Conservation (phyloP, 2,113 vertebrate species). For the Asarcornis scutulata region DNA sequence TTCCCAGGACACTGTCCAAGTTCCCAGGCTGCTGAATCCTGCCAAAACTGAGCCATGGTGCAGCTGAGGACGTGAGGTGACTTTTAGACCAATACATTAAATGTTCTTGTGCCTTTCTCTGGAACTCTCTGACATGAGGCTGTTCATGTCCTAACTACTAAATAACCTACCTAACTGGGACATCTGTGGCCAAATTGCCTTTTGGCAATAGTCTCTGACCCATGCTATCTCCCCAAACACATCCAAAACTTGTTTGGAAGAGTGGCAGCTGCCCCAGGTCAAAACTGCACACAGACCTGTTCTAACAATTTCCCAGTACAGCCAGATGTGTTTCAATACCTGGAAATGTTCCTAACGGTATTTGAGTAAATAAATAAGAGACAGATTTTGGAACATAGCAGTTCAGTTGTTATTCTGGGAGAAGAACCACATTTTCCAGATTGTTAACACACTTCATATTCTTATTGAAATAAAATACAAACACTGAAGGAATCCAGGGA, state of each 20-base stretch:
- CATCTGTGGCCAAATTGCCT: neutral
- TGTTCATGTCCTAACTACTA: neutral
- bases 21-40: neutral
- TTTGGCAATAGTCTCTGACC: neutral
- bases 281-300: neutral
- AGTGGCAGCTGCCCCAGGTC: neutral
- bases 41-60: neutral
- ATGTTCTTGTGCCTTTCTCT: neutral
- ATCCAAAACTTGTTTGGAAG: neutral
- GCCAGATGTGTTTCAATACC: neutral
- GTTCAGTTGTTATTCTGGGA: neutral
- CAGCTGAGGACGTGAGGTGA: neutral
- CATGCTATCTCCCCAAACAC: neutral
- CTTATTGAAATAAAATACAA: slow-evolving; percentile 12
- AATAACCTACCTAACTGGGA: neutral
- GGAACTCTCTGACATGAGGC: neutral
- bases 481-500: neutral
- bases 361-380: neutral
- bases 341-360: neutral
- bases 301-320: neutral
- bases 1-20: neutral
- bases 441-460: neutral
- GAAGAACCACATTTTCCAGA: neutral
- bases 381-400: neutral
- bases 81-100: neutral